Base-by-base conservation (phyloP, 2,113 vertebrate species). In the Tiliqua scincoides region DNA sequence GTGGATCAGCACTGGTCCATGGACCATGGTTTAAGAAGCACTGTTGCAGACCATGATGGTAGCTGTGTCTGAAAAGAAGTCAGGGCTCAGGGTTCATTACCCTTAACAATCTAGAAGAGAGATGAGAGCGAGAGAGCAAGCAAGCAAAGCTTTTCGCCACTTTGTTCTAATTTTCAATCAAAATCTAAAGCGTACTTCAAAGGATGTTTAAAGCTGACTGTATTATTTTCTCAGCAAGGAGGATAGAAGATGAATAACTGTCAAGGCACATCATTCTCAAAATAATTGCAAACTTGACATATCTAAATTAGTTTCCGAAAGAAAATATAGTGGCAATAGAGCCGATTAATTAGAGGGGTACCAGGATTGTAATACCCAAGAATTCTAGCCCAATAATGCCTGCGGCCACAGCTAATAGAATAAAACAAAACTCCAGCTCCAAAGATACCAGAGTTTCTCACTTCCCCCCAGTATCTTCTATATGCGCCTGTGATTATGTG, bases 251-350 rank as follows among this genome's bases (percentile, higher is more conserved):
- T 96, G 95, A 96, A 96, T 95, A 96, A 95, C 94, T 84, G 74
- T 90, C 94, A 93, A 96, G 90, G 85, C 95, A 93, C 92, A 95
- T 96, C 95, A 94, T 95, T 96, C 95, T 95, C 95, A 95, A 96
- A 96, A 96, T 96, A 96, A 97, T 95, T 96, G 94, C 94, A 93
- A 90, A 85, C 88, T 92, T 96, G 95, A 95, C 96, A 93, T 96
- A 95, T 89, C 95, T 96, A 96, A 97, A 96, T 97, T 95, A 96
- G 94, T 96, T 96, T 95, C 92, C 93, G 94, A 95, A 96, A 96
- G 95, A 96, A 96, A 97, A 96, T 96, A 91, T 93, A 92, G 94
- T 93, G 91, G 94, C 94, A 95, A 94, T 95, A 96, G 95, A 94
- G 96, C 93, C 96, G 96, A 96, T 95, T 97, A 96, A 97, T 97